Evolutionary conservation across 2,888 invertebrate genomes (phyloP).

Genomic region (Cactoblastis cactorum): DNA sequence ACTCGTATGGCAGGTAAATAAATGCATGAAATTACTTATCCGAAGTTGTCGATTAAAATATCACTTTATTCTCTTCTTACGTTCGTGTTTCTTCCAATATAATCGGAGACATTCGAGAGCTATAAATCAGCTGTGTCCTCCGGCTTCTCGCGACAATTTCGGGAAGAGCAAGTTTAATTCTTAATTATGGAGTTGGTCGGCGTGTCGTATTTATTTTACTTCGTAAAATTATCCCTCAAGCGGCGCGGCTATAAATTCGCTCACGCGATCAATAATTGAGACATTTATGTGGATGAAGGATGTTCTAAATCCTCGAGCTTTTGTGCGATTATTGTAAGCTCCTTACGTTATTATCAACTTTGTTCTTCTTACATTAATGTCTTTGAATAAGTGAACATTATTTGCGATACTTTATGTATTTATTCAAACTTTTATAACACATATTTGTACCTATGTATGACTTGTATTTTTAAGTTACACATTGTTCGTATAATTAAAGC

Average conservation of each 20-base stretch:
- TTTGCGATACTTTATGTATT: not conserved
- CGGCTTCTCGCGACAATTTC: slow-evolving; percentile 56
- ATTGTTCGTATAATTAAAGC: too few relatives aligned
- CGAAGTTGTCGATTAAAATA: slow-evolving; percentile 37
- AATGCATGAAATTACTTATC: slow-evolving; percentile 30
- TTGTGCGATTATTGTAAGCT: slow-evolving; percentile 21
- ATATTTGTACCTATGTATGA: too few relatives aligned
- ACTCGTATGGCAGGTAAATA: slow-evolving; percentile 24
- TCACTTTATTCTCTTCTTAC: slow-evolving; percentile 52
- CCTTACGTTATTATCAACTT: slow-evolving; percentile 17
- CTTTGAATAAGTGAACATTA: slow-evolving; percentile 8
- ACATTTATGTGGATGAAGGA: slow-evolving; percentile 39
- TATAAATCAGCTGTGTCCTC: slow-evolving; percentile 58
- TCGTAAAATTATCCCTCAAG: slow-evolving; percentile 50
- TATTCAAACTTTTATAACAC: not conserved
- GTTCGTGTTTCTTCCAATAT: slow-evolving; percentile 52
- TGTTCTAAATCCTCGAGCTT: slow-evolving; percentile 24
- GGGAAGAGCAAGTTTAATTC: slow-evolving; percentile 64
- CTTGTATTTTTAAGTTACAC: too few relatives aligned
- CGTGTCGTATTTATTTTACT: slow-evolving; percentile 63
- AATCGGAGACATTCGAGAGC: slow-evolving; percentile 51
- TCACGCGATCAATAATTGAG: slow-evolving; percentile 58
- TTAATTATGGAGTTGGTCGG: slow-evolving; percentile 64
- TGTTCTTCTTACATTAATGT: not conserved
- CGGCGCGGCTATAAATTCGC: slow-evolving; percentile 49